Conservation (phyloP, 2,797 vertebrate genomes). For the Sebastes hubbsi region DNA sequence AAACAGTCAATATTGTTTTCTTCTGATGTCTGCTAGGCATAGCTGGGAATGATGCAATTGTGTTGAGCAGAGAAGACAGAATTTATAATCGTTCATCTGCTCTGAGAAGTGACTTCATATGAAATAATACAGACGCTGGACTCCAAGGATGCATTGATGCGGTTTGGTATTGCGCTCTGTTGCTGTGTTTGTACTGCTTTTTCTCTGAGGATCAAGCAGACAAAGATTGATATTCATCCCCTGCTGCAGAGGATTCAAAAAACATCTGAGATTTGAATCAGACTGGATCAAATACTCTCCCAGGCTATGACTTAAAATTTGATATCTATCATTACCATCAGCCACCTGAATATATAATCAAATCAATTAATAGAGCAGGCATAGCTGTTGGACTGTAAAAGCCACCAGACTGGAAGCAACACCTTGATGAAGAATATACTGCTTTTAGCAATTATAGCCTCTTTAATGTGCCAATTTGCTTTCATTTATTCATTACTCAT, state of each 20-base stretch:
- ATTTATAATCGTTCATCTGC: conserved; percentile 32
- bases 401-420: conserved; percentile 18
- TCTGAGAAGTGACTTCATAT: conserved; percentile 11
- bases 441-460: background rate
- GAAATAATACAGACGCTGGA: conserved; percentile 5
- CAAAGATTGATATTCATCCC: conserved; percentile 36
- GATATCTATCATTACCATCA: conserved; percentile 8
- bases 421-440: conserved; percentile 3
- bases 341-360: conserved; percentile 33
- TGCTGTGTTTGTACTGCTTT: conserved; percentile 13
- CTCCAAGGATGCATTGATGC: conserved; percentile 5
- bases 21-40: background rate
- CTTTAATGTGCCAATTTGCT: background rate
- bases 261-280: conserved; percentile 28
- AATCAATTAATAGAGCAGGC: conserved; percentile 24
- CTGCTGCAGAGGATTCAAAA: conserved; percentile 1
- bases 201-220: conserved; percentile 24
- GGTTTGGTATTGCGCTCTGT: conserved; percentile 2
- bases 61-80: conserved; percentile 29
- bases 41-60: conserved; percentile 30
- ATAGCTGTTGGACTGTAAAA: background rate
- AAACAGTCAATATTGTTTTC: conserved; percentile 12
- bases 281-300: conserved; percentile 33
- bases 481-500: background rate
- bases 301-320: conserved; percentile 4